A percentile compares a stretch with the other conserved stretches of the same genome.
Conservation (phyloP, 2,113 vertebrate genomes). For the Ceratotherium simum region DNA sequence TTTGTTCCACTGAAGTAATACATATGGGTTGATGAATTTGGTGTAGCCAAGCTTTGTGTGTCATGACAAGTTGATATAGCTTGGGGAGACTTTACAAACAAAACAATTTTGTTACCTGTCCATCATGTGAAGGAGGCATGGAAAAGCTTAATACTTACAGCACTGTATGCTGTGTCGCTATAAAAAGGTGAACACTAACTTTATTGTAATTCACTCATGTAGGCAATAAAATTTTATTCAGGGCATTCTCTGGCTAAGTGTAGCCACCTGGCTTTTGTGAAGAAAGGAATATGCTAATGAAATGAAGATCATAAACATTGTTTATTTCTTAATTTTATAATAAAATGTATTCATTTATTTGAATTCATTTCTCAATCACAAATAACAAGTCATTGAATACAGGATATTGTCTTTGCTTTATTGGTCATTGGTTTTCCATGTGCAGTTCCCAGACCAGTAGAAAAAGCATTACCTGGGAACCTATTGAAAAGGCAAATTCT, state of each 20-base stretch:
- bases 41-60: constrained; percentile 51
- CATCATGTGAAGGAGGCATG: constrained; percentile 59
- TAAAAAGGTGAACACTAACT: constrained; percentile 46
- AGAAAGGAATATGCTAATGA: background rate
- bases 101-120: constrained; percentile 75
- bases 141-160: constrained; percentile 64
- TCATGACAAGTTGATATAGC: constrained; percentile 69
- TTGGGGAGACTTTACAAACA: constrained; percentile 62
- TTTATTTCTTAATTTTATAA: background rate
- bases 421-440: background rate
- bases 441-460: background rate
- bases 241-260: background rate
- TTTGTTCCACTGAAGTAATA: constrained; percentile 66
- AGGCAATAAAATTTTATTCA: constrained; percentile 24
- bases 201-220: constrained; percentile 48
- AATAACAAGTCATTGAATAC: background rate
- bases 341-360: background rate
- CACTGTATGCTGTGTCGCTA: background rate
- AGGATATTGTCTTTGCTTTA: background rate
- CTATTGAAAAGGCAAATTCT: background rate
- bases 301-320: background rate
- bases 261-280: background rate
- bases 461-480: background rate
- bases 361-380: background rate
- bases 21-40: constrained; percentile 45